Conservation (phyloP, 2,888 invertebrate genomes). For the Scaptomyza reducta region DNA sequence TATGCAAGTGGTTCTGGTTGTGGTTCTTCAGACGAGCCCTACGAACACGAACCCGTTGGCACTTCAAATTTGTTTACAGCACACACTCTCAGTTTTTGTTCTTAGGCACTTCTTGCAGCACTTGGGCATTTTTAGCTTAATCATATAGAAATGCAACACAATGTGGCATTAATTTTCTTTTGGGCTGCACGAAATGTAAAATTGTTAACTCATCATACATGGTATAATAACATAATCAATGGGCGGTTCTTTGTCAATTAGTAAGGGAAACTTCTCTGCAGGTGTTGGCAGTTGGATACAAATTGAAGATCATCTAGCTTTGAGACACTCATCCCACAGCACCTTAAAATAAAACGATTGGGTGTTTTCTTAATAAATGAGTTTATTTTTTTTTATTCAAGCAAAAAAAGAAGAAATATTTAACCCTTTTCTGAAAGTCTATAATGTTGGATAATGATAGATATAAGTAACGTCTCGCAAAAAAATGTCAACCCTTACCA, state of each 20-base stretch:
- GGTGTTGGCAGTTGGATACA: slow-evolving; percentile 49
- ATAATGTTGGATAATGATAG: too few species aligned
- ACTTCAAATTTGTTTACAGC: slow-evolving; percentile 73
- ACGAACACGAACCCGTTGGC: slow-evolving; percentile 45
- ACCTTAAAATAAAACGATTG: slow-evolving; percentile 6
- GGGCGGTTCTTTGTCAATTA: slow-evolving; percentile 38
- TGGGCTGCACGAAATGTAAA: slow-evolving; percentile 31
- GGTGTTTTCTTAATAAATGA: neutral
- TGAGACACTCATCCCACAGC: slow-evolving; percentile 10
- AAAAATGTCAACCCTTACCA: too few species aligned
- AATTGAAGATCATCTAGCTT: slow-evolving; percentile 13
- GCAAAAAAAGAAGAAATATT: too few species aligned
- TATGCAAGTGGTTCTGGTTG: slow-evolving; percentile 35
- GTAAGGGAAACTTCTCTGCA: slow-evolving; percentile 21
- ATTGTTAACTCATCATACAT: slow-evolving; percentile 60
- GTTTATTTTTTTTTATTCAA: neutral
- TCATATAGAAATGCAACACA: slow-evolving; percentile 56
- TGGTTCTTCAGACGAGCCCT: neutral
- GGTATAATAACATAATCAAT: slow-evolving; percentile 69
- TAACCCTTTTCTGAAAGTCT: too few species aligned
- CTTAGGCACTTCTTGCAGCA: slow-evolving; percentile 42
- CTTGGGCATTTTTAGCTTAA: slow-evolving; percentile 52
- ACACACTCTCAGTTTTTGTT: slow-evolving; percentile 35
- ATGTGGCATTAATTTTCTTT: slow-evolving; percentile 67
- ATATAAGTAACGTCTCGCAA: too few species aligned